phyloP scores from a whole-genome alignment of 92 coral and sea anemone species.

The Scolanthus callimorphus region DNA sequence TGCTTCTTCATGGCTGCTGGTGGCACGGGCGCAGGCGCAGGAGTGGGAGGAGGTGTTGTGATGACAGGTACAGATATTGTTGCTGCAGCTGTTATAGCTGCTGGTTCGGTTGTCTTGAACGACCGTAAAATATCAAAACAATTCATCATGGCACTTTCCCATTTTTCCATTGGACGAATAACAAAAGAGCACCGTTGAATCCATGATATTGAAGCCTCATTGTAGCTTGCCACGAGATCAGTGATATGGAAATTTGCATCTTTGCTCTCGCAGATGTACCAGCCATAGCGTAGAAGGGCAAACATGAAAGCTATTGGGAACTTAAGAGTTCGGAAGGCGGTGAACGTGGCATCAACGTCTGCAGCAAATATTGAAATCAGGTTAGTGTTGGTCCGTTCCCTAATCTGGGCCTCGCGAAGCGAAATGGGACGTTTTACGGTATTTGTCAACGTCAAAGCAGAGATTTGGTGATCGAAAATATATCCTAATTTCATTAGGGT shows the following conservation, averaged over 20 bases:
- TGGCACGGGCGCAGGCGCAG: slow-evolving; percentile 13
- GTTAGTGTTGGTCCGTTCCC: no score
- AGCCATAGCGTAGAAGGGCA: slow-evolving; percentile 45
- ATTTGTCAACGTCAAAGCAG: no score
- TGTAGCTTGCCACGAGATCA: slow-evolving; percentile 47
- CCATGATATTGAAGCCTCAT: slow-evolving; percentile 46
- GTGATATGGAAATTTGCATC: slow-evolving; percentile 32
- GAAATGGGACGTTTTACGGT: no score
- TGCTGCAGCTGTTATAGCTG: slow-evolving; percentile 7
- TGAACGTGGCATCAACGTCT: slow-evolving; percentile 48
- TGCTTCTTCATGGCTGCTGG: no score
- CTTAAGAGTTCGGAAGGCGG: slow-evolving; percentile 38
- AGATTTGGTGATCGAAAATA: no score
- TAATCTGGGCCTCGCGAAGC: no score
- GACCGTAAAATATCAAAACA: slow-evolving; percentile 23
- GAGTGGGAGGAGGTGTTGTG: slow-evolving; percentile 8
- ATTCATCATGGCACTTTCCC: slow-evolving; percentile 33
- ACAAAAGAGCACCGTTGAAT: slow-evolving; percentile 58
- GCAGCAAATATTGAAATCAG: no score
- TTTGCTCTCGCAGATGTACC: slow-evolving; percentile 60
- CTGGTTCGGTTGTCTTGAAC: neutral
- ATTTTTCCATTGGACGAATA: slow-evolving; percentile 21
- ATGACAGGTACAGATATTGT: slow-evolving; percentile 27
- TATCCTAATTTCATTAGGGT: no score
- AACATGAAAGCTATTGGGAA: slow-evolving; percentile 68